Base-by-base conservation (phyloP, 2,797 vertebrate species). In the Hapalemur alaotrensis region DNA sequence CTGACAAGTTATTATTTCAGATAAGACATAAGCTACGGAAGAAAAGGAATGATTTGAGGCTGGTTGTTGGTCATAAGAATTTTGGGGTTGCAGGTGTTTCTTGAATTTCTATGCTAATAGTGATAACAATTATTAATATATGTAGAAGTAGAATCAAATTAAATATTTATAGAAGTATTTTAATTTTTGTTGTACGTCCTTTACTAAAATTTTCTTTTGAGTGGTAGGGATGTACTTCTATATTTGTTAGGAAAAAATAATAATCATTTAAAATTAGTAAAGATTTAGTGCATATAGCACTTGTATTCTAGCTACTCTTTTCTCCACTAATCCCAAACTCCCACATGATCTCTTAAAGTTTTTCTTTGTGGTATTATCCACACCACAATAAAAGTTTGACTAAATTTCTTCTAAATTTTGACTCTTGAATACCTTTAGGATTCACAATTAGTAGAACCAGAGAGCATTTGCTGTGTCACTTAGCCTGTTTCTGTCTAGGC, bases 151-250 rank as follows among this genome's bases (percentile, higher is more conserved):
- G 41, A 10, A 73, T 85, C 54, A 93, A 89, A 50, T 86, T 48
- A 91, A 72, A 43, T 92, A 89, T 75, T 96, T 89, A 15, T 73
- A 54, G 38, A 92, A 15, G 13, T 72, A 61, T 46, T 94, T 96
- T 89, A 46, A 57, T 83, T 91, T 90, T 91, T 72, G 11, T 94
- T 92, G 4, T 82, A 89, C 50, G 13, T 61, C 28, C 41, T 93
- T 88, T 85, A 59, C 57, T 89, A 78, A 89, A 96, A 79, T 35
- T 84, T 93, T 48, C 48, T 95, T 89, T 89, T 70, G 38, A 92
- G 18, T 89, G 43, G 59, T 59, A 63, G 15, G 14, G n/a, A 41
- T 89, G 11, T 81, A 86, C 5, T 65, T 85, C 30, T 63, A 5
- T 90, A 84, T 93, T 95, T 52, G 20, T 89, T 88, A 65, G 92